Evolutionary conservation across 2,113 vertebrate species (phyloP).

Genomic region (Muntiacus reevesi): DNA sequence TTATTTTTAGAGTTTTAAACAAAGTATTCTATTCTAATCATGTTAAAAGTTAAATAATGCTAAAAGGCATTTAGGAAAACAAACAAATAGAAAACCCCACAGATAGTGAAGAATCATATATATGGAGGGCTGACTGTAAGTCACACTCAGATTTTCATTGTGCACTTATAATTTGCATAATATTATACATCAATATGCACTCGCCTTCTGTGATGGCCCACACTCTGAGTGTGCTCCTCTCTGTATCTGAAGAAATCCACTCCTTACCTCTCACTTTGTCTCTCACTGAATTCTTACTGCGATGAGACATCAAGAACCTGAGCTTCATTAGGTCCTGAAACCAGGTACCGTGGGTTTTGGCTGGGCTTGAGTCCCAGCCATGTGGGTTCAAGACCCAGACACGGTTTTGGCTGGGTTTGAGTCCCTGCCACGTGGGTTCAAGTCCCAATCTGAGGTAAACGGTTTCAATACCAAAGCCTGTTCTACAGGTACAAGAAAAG

Average conservation of each 20-base stretch:
- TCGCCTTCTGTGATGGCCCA: not conserved
- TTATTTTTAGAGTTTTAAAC: conserved; percentile 2
- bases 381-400: too few relatives aligned
- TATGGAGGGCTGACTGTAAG: not conserved
- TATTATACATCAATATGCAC: not conserved
- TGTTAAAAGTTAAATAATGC: not conserved
- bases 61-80: not conserved
- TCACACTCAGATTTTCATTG: not conserved
- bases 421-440: not conserved
- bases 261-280: not conserved
- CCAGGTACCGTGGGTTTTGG: not conserved
- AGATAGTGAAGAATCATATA: not conserved
- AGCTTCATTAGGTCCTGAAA: not conserved
- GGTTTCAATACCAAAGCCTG: not conserved
- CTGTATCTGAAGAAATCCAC: not conserved
- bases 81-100: not conserved
- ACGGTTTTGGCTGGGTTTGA: not conserved
- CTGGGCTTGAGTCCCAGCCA: not conserved
- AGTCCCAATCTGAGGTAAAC: not conserved
- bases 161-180: not conserved
- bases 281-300: not conserved
- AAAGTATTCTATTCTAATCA: conserved; percentile 10
- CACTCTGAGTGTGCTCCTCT: not conserved
- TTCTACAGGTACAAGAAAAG: not conserved
- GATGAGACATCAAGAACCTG: not conserved